Evolutionary conservation across 2,797 vertebrate genomes (phyloP).

Genomic region (Iguana delicatissima): DNA sequence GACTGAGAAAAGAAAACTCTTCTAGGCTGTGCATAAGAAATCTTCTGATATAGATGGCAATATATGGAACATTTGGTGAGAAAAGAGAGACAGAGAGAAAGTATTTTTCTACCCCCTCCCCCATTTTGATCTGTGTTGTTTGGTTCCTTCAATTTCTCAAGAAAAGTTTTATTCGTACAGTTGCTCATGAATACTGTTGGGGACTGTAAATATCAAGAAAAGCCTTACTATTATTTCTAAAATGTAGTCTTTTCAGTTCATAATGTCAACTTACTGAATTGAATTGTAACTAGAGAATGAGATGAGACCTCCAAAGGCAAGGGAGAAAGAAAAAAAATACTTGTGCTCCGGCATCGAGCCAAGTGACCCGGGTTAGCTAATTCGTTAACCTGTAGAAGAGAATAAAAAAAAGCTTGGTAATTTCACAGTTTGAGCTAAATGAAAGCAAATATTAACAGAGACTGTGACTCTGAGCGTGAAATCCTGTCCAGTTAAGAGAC

Average conservation of each 20-base stretch:
- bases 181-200: not conserved
- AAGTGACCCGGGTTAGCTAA: constrained; percentile 88
- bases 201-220: not conserved
- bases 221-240: too few relatives aligned
- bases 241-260: not conserved
- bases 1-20: too few relatives aligned
- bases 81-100: not conserved
- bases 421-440: not conserved
- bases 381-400: constrained; percentile 82
- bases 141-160: not conserved
- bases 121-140: not conserved
- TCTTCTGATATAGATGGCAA: not conserved
- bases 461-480: not conserved
- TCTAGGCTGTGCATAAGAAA: not conserved
- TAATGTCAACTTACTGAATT: constrained; percentile 87
- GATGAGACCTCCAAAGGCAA: constrained; percentile 94
- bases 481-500: not conserved
- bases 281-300: constrained; percentile 97
- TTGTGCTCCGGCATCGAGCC: constrained; percentile 92
- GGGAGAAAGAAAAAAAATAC: constrained; percentile 93
- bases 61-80: not conserved
- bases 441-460: constrained; percentile 17
- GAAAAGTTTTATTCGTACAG: not conserved
- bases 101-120: not conserved
- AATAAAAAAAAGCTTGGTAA: not conserved